These are phyloP conservation scores for Furcifer pardalis DNA, from an alignment of 2,797 vertebrate genomes.

Conservation along the genomic window DNA sequence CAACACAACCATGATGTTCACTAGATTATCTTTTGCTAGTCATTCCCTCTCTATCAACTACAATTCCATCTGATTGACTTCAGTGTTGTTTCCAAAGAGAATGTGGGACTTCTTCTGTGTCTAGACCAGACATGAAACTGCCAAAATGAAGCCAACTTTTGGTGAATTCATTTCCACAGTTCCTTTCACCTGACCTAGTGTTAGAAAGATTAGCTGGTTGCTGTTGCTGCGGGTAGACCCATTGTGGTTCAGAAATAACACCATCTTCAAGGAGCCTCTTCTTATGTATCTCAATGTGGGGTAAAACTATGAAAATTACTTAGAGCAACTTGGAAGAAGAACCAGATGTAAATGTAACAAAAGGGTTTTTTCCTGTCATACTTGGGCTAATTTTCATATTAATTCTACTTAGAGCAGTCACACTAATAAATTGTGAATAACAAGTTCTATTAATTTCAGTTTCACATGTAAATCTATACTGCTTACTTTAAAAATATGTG, in stretches of 20 bases:
- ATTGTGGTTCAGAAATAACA: too few species aligned
- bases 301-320: neutral
- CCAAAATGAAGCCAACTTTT: too few species aligned
- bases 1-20: neutral
- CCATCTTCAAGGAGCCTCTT: too few species aligned
- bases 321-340: neutral
- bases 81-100: neutral
- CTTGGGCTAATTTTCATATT: neutral
- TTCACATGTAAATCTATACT: neutral
- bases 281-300: too few species aligned
- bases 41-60: neutral
- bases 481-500: neutral
- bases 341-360: neutral
- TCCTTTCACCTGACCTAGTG: too few species aligned
- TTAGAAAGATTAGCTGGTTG: too few species aligned
- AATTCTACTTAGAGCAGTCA: neutral
- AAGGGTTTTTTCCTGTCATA: neutral
- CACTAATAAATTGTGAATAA: neutral
- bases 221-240: too few species aligned
- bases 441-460: neutral
- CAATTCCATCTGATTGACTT: neutral
- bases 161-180: too few species aligned
- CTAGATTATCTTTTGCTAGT: neutral
- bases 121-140: too few species aligned
- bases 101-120: too few species aligned